Conservation (phyloP, 2,888 invertebrate genomes). For the Tetropium fuscum region DNA sequence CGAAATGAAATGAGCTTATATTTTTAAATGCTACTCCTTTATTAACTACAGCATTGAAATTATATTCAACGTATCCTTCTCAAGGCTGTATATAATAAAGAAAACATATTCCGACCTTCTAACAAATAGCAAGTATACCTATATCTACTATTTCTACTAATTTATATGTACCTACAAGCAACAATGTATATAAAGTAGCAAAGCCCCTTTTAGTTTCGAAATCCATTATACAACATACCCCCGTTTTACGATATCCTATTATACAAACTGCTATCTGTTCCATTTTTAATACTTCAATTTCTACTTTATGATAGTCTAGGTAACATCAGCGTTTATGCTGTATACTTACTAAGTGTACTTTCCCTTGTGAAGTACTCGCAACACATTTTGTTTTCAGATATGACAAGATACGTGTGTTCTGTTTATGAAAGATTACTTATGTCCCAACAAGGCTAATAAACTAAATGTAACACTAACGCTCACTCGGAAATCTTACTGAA, state of each 20-base stretch:
- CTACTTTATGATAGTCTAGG: constrained; percentile 7
- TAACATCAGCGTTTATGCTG: constrained; percentile 11
- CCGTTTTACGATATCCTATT: constrained; percentile 1
- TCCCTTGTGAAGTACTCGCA: constrained; percentile 24
- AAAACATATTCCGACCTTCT: too few species aligned
- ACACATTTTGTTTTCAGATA: constrained; percentile 38
- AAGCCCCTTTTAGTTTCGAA: too few species aligned
- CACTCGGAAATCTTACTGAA: constrained; percentile 40
- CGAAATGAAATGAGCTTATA: too few species aligned
- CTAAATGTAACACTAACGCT: constrained; percentile 42
- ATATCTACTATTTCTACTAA: too few species aligned
- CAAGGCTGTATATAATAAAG: too few species aligned
- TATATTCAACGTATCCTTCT: too few species aligned
- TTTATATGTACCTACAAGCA: too few species aligned
- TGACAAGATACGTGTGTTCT: constrained; percentile 37
- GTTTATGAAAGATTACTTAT: constrained; percentile 44
- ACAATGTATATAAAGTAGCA: neutral
- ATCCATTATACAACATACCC: constrained; percentile 1
- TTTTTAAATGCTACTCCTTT: too few species aligned
- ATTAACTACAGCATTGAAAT: too few species aligned
- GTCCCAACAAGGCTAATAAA: constrained; percentile 44
- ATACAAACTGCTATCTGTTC: constrained; percentile 7
- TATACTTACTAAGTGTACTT: constrained; percentile 11
- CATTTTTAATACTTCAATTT: constrained; percentile 21
- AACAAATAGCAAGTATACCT: too few species aligned